phyloP scores from a whole-genome alignment of 2,113 vertebrate species.

The Pica pica region DNA sequence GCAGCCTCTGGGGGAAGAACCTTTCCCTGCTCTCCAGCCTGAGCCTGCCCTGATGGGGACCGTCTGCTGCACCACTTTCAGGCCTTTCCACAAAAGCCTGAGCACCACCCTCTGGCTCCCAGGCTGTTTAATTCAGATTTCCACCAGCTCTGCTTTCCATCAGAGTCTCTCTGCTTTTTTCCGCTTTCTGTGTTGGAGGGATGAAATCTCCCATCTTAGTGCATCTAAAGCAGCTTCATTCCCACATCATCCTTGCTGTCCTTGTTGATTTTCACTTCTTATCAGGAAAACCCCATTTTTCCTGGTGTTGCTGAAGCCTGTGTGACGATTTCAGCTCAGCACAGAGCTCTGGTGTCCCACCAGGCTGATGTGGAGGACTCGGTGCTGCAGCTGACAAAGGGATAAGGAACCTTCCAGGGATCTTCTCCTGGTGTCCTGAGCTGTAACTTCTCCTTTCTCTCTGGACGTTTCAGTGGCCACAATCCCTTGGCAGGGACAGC shows the following conservation, averaged over 20 bases:
- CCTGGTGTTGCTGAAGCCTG: not conserved
- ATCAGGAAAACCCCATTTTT: not conserved
- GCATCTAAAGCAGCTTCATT: not conserved
- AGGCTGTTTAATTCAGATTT: not conserved
- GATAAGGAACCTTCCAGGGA: not conserved
- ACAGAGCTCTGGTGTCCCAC: not conserved
- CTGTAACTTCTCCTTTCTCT: not conserved
- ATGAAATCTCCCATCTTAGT: not conserved
- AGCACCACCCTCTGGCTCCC: not conserved
- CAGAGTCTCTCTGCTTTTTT: not conserved
- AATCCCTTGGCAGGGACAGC: not conserved
- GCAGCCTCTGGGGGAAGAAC: not conserved
- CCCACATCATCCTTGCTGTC: not conserved
- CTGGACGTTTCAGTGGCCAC: not conserved
- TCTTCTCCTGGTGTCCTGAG: not conserved
- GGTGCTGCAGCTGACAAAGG: not conserved
- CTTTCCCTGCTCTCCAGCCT: not conserved
- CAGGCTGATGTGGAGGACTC: not conserved
- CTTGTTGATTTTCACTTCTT: not conserved
- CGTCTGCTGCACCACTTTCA: not conserved
- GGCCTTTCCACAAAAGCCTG: not conserved
- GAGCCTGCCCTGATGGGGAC: not conserved
- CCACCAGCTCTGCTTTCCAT: not conserved
- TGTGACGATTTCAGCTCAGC: not conserved
- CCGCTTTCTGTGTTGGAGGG: not conserved